These are phyloP conservation scores for Lepidurus packardi DNA, from an alignment of 1,140 invertebrate genomes.

Conservation along the genomic window DNA sequence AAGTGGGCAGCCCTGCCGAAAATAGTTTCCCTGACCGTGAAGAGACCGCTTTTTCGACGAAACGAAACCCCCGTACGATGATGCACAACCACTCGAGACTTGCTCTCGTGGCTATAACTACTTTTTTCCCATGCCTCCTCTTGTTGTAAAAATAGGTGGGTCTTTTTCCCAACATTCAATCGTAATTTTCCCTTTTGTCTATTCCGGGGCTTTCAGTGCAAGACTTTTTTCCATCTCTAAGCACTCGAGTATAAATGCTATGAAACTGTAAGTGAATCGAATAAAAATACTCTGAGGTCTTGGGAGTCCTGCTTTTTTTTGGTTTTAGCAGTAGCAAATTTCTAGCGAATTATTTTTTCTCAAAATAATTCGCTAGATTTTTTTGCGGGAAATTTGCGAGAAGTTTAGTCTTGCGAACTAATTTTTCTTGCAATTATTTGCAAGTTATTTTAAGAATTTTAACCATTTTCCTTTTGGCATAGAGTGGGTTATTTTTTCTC, in stretches of 20 bases:
- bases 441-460: too few species aligned
- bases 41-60: neutral
- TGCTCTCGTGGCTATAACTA: neutral
- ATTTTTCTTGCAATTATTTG: too few species aligned
- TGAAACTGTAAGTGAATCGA: too few species aligned
- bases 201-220: neutral
- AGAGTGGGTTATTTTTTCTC: too few species aligned
- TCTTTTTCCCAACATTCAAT: neutral
- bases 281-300: too few species aligned
- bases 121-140: neutral
- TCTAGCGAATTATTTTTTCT: neutral
- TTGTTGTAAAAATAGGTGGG: neutral
- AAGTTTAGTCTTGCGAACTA: too few species aligned
- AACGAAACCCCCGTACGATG: constrained; percentile 4
- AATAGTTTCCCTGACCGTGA: constrained; percentile 18
- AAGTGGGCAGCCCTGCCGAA: neutral
- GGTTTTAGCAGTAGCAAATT: too few species aligned
- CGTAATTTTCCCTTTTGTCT: neutral
- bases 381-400: too few species aligned
- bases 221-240: too few species aligned
- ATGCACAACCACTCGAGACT: neutral
- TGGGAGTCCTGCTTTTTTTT: too few species aligned
- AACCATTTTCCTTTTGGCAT: too few species aligned
- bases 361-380: neutral
- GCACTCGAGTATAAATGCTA: too few species aligned